Percentiles rank a stretch among this genome's conserved stretches.
These are phyloP conservation scores for Holcopasites calliopsidis DNA, from an alignment of 1,140 invertebrate species.

Conservation along the genomic window DNA sequence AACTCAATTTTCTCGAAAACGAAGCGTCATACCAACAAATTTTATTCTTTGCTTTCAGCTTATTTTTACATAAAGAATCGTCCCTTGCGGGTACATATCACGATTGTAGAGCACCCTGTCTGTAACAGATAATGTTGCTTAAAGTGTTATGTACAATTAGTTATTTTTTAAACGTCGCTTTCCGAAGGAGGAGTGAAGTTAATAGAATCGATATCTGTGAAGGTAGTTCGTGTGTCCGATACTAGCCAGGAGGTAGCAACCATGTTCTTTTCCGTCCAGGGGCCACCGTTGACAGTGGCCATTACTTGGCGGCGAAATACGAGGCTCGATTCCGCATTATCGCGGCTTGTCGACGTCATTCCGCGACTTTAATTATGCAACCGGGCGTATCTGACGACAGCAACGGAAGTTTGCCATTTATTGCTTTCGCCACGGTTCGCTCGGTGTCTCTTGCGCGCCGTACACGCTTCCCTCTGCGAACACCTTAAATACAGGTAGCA, in stretches of 20 bases:
- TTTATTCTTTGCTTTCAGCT: too few relatives aligned
- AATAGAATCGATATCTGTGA: conserved; percentile 22
- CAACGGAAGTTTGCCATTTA: conserved; percentile 53
- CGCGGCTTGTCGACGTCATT: conserved; percentile 58
- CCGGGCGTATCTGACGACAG: conserved; percentile 39
- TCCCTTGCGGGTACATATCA: too few relatives aligned
- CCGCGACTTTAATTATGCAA: conserved; percentile 65
- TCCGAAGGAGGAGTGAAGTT: not conserved
- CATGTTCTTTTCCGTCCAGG: conserved; percentile 11
- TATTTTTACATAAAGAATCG: too few relatives aligned
- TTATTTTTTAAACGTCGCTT: not conserved
- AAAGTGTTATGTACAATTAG: not conserved
- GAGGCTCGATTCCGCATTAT: conserved; percentile 64
- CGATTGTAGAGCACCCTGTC: too few relatives aligned
- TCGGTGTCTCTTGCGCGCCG: conserved; percentile 6
- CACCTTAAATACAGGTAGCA: conserved; percentile 38
- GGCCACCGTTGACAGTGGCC: conserved; percentile 28
- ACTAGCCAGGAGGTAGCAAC: not conserved
- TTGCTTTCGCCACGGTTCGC: conserved; percentile 51
- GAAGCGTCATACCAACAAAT: too few relatives aligned
- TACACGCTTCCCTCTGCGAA: not conserved
- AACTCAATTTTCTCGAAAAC: too few relatives aligned
- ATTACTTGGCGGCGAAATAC: conserved; percentile 60
- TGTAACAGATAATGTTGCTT: too few relatives aligned
- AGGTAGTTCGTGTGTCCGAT: conserved; percentile 24